Percentiles rank a stretch among this genome's conserved stretches.
Conservation (phyloP, 2,888 invertebrate species). For the Leptinotarsa haldemani region DNA sequence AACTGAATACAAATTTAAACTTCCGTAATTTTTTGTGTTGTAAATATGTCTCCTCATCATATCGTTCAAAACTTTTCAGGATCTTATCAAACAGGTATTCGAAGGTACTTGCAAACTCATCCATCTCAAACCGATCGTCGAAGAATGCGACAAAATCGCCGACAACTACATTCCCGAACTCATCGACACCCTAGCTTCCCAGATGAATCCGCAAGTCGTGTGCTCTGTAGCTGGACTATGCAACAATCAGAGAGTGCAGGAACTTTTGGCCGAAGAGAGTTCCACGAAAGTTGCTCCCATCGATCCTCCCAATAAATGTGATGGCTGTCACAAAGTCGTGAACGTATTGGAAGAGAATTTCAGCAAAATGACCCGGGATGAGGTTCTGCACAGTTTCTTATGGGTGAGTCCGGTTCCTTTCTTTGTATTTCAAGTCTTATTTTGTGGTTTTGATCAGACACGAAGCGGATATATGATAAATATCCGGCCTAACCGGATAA, state of each 20-base stretch:
- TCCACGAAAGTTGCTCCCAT: slow-evolving; percentile 1
- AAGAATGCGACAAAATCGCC: slow-evolving; percentile 82
- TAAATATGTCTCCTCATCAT: background rate
- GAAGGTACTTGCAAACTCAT: slow-evolving; percentile 89
- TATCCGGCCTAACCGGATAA: too few relatives aligned
- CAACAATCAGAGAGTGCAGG: slow-evolving; percentile 80
- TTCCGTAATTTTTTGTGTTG: too few relatives aligned
- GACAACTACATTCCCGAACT: slow-evolving; percentile 90
- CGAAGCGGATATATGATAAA: too few relatives aligned
- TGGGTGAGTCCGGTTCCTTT: slow-evolving; percentile 62
- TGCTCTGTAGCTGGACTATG: slow-evolving; percentile 90
- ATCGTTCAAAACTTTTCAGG: slow-evolving; percentile 65
- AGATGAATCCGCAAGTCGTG: slow-evolving; percentile 92
- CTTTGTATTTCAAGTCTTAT: background rate
- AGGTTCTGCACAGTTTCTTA: slow-evolving; percentile 70
- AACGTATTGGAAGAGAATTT: slow-evolving; percentile 69
- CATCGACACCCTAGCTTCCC: slow-evolving; percentile 86
- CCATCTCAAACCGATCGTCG: slow-evolving; percentile 77
- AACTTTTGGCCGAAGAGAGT: slow-evolving; percentile 70
- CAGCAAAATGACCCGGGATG: slow-evolving; percentile 68
- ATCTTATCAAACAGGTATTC: slow-evolving; percentile 86
- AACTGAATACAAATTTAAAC: too few relatives aligned
- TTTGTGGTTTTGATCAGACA: too few relatives aligned
- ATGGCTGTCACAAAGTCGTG: slow-evolving; percentile 70
- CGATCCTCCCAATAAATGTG: slow-evolving; percentile 55